Conservation (phyloP, 2,888 invertebrate genomes). For the Carcina quercana region DNA sequence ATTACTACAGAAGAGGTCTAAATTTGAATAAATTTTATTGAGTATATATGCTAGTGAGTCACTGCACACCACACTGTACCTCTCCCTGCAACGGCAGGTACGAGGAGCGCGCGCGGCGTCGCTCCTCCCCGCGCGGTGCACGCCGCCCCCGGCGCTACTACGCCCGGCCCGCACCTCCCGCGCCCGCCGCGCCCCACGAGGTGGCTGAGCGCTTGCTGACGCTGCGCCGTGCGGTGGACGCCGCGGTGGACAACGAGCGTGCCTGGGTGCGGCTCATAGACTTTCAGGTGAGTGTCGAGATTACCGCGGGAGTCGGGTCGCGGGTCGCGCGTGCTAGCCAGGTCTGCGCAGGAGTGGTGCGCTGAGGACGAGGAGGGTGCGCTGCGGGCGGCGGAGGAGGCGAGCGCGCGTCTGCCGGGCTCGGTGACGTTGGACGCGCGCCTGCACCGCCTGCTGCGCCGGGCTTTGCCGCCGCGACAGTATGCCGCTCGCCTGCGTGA, state of each 20-base stretch:
- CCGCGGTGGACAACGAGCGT: constrained; percentile 30
- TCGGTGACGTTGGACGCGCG: constrained; percentile 1
- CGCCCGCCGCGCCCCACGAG: constrained; percentile 13
- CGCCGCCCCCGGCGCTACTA: constrained; percentile 14
- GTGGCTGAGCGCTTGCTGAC: constrained; percentile 23
- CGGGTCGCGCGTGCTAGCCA: neutral
- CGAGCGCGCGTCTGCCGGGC: constrained; percentile 13
- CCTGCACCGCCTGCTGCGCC: constrained; percentile 7
- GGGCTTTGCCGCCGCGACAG: constrained; percentile 4
- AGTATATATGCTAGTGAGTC: too few relatives aligned
- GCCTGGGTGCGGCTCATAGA: constrained; percentile 45
- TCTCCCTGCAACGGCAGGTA: too few relatives aligned
- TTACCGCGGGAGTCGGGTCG: neutral
- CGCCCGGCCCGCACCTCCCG: constrained; percentile 12
- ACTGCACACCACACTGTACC: too few relatives aligned
- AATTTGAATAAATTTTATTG: too few relatives aligned
- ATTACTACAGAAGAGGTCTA: too few relatives aligned
- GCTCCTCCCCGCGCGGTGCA: constrained; percentile 6
- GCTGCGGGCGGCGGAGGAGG: constrained; percentile 21
- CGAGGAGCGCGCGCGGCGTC: constrained; percentile 13
- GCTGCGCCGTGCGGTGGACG: constrained; percentile 33
- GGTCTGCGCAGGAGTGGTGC: constrained; percentile 26
- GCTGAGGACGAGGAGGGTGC: constrained; percentile 18
- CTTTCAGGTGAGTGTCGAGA: constrained; percentile 32
- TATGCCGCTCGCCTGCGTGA: constrained; percentile 19